A percentile compares a stretch with the other conserved stretches of the same genome.
These are phyloP conservation scores for Acleris literana DNA, from an alignment of 2,888 invertebrate genomes.

Conservation along the genomic window DNA sequence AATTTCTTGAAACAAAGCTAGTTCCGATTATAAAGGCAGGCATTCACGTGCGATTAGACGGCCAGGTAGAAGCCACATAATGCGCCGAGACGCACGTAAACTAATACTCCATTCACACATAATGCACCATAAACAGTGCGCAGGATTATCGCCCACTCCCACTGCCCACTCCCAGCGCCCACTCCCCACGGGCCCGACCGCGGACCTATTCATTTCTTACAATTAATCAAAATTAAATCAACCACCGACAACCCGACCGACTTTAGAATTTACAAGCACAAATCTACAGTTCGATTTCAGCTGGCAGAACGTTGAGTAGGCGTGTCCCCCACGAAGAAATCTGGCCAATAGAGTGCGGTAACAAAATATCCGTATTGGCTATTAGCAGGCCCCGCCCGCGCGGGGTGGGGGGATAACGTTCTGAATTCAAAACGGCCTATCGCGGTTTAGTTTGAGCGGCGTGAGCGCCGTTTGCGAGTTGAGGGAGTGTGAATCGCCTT, in stretches of 20 bases:
- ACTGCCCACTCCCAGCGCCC: conserved; percentile 25
- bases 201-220: conserved; percentile 78
- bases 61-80: conserved; percentile 16
- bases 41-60: conserved; percentile 22
- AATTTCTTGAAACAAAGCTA: conserved; percentile 25
- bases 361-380: conserved; percentile 85
- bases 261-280: conserved; percentile 51
- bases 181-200: conserved; percentile 42
- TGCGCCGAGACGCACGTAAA: conserved; percentile 10
- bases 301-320: conserved; percentile 56
- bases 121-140: conserved; percentile 34
- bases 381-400: conserved; percentile 80
- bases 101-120: conserved; percentile 31
- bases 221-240: conserved; percentile 83
- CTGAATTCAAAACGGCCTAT: conserved; percentile 48
- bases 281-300: conserved; percentile 54
- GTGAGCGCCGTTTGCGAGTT: conserved; percentile 48
- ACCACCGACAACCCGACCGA: conserved; percentile 50
- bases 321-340: conserved; percentile 79
- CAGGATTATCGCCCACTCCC: conserved; percentile 27
- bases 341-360: conserved; percentile 86
- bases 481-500: conserved; percentile 33
- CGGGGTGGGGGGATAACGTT: conserved; percentile 48
- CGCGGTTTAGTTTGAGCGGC: conserved; percentile 36
- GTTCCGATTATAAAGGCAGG: conserved; percentile 19